Percentiles rank a stretch among this genome's conserved stretches.
Conservation (phyloP, 92 coral and sea anemone species). For the Porites lobata region DNA sequence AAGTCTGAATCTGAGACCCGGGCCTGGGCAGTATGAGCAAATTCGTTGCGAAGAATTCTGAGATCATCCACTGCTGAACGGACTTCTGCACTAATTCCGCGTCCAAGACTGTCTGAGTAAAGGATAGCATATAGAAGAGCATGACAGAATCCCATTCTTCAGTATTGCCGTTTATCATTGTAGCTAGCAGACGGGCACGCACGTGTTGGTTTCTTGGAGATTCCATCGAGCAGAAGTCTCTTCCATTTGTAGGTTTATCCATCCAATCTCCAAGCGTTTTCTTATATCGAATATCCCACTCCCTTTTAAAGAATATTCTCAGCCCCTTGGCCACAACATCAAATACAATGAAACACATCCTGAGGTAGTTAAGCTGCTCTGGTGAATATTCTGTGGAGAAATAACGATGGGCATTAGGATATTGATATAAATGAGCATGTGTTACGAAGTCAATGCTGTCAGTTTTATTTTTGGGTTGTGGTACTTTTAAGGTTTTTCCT, state of each 20-base stretch:
- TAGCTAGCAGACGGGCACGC: constrained; percentile 18
- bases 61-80: constrained; percentile 24
- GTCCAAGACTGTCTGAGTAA: constrained; percentile 49
- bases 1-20: constrained; percentile 2
- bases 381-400: no score
- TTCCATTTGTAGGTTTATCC: constrained; percentile 47
- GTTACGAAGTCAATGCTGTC: background rate
- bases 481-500: no score
- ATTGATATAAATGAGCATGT: background rate
- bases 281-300: constrained; percentile 57
- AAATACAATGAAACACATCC: constrained; percentile 3
- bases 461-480: no score
- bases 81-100: constrained; percentile 1
- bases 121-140: constrained; percentile 62
- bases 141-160: constrained; percentile 60
- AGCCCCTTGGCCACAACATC: background rate
- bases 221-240: constrained; percentile 27
- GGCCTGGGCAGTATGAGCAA: constrained; percentile 42
- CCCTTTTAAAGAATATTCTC: constrained; percentile 18
- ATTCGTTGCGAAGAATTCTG: constrained; percentile 43
- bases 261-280: constrained; percentile 42
- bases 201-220: constrained; percentile 10
- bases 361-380: background rate
- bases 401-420: no score
- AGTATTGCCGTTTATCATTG: constrained; percentile 40